Evolutionary conservation across 1,140 invertebrate species (phyloP), one percentile per base, ranked within the genome.

Genomic region (Rhizoglyphus robini): DNA sequence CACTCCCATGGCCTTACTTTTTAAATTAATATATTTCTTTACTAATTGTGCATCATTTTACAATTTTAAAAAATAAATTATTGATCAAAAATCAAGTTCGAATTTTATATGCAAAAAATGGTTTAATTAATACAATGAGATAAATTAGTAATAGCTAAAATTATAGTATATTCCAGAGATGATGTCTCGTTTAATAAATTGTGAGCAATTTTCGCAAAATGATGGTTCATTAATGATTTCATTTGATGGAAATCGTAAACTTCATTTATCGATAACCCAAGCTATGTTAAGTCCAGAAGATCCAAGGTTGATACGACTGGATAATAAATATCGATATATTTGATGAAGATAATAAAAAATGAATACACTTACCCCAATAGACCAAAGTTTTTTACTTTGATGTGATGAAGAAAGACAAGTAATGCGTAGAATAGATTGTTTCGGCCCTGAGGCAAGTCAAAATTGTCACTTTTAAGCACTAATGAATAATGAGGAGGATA

Each of bases 391-490:
- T 84, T 82, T 4, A 79, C 80, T 66, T 86, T 86, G 32, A 89
- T 81, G 66, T 83, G 82, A 72, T 88, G 83, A 0, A 90, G 74
- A 74, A 90, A 90, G 54, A 89, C 78, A 34, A 90, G 74, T 4
- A 90, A 77, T 4, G 86, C 84, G 70, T 88, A 84, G 70, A 90
- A 88, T 62, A 90, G 76, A 75, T 90, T 90, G 74, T 88, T 89
- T 58, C 86, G 79, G 49, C 88, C 88, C 77, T 83, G 83, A 69
- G 81, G 80, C 71, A 86, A 75, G 75, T 85, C 83, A 67, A 78
- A 78, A 69, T 84, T 81, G 30, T 81, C 81, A 41, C 79, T 81
- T 46, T 84, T 77, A 60, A 83, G 78, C 25, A 88, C 76, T n/a
- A 66, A 29, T 70, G 83, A 81, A 72, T 83, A 88, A 76, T 88